Conservation (phyloP, 2,888 invertebrate species). For the Tenthredo livida region DNA sequence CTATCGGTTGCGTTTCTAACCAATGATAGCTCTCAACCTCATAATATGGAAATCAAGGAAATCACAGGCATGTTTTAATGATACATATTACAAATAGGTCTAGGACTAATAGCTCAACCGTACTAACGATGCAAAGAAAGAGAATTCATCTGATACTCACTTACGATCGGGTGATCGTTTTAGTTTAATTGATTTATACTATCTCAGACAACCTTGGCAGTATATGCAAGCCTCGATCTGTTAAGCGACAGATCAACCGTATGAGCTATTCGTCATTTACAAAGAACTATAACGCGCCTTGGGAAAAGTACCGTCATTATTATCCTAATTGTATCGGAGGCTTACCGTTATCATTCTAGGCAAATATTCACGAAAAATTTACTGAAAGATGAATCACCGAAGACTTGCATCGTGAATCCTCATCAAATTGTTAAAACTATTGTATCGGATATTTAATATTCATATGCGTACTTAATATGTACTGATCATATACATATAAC, state of each 20-base stretch:
- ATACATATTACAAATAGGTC: conserved; percentile 23
- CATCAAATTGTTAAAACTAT: not conserved
- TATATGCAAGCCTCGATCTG: conserved; percentile 8
- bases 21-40: not conserved
- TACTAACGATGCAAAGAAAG: not conserved
- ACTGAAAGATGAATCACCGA: not conserved
- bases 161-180: conserved; percentile 17
- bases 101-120: not conserved
- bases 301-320: not conserved
- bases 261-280: not conserved
- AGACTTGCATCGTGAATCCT: not conserved
- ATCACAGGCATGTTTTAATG: conserved; percentile 1
- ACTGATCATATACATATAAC: not conserved
- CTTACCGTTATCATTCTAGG: not conserved
- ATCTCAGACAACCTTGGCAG: not conserved
- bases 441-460: not conserved
- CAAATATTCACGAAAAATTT: not conserved
- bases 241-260: not conserved
- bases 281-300: not conserved
- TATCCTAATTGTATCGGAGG: not conserved
- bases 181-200: not conserved
- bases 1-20: not conserved
- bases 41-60: conserved; percentile 12
- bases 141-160: conserved; percentile 6
- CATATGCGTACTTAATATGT: not conserved